Evolutionary conservation across 2,113 vertebrate genomes (phyloP), one percentile per base, ranked within the genome.

Genomic region (Gymnorhina tibicen): DNA sequence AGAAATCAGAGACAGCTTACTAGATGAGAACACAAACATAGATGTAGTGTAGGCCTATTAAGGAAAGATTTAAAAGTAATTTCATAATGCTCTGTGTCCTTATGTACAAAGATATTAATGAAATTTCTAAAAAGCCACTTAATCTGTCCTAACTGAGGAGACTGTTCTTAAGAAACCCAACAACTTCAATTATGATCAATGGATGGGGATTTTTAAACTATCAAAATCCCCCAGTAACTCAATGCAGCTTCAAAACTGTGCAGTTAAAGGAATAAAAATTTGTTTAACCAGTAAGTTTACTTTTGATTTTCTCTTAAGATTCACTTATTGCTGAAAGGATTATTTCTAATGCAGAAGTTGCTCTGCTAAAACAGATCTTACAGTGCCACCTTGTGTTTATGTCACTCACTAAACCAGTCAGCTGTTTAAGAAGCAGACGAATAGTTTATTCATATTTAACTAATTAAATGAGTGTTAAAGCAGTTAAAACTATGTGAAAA

Each of bases 331-430:
- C 26, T 24, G 13, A 58, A 49, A 56, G 8, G 13, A 67, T 41
- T 77, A 52, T 47, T 74, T 62, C 22, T 41, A 35, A 44, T 1
- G 27, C 19, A 84, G 16, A 11, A 44, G 16, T 2, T 79, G 35
- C 27, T 60, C 16, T 30, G 18, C 12, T 60, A 69, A 33, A 27
- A 42, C 41, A 50, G n/a, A 55, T 72, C 58, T 44, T 44, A 87
- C 13, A 95, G 50, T 72, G 93, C 87, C 90, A 86, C 63, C 93
- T 88, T 73, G 85, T 86, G 95, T 80, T 90, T 70, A 27, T 10
- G 8, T 18, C 8, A 37, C 11, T 44, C 30, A 90, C 33, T 44
- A 47, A 70, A 80, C 22, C 22, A 30, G 7, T 7, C n/a, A 69
- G 19, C 32, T 62, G 7, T 33, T 84, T 33, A 59, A 82, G 22